Evolutionary conservation across 2,888 invertebrate genomes (phyloP).

Genomic region (Coronaproctus castanopsis): DNA sequence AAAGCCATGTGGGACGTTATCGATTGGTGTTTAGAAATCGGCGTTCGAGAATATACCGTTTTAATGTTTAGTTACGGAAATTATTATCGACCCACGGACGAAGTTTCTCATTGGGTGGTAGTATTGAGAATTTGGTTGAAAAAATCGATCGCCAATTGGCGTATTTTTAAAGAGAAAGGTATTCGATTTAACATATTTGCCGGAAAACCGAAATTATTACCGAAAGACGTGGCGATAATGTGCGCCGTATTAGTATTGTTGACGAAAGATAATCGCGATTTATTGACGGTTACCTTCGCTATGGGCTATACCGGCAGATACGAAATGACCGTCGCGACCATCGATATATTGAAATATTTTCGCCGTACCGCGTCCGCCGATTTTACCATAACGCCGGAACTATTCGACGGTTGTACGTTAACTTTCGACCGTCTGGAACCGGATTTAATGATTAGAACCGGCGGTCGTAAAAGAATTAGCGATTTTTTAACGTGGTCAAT

Average conservation of each 20-base stretch:
- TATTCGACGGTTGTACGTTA: slow-evolving; percentile 9
- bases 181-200: slow-evolving; percentile 8
- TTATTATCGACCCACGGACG: slow-evolving; percentile 9
- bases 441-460: slow-evolving; percentile 7
- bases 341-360: background rate
- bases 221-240: slow-evolving; percentile 7
- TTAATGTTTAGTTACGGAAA: slow-evolving; percentile 10
- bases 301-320: slow-evolving; percentile 11
- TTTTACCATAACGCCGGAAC: background rate
- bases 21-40: slow-evolving; percentile 9
- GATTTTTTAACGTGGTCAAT: slow-evolving; percentile 9
- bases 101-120: slow-evolving; percentile 8
- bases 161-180: slow-evolving; percentile 5
- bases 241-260: slow-evolving; percentile 8
- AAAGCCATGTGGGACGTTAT: slow-evolving; percentile 7
- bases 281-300: slow-evolving; percentile 6
- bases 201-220: slow-evolving; percentile 7
- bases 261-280: slow-evolving; percentile 1
- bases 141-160: slow-evolving; percentile 10
- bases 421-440: slow-evolving; percentile 2
- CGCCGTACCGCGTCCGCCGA: background rate
- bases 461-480: slow-evolving; percentile 6
- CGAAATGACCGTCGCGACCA: too few species aligned
- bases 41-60: slow-evolving; percentile 9
- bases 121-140: slow-evolving; percentile 7